Base-by-base conservation (phyloP, 1,140 invertebrate genomes). In the Drosophila ercepeae region DNA sequence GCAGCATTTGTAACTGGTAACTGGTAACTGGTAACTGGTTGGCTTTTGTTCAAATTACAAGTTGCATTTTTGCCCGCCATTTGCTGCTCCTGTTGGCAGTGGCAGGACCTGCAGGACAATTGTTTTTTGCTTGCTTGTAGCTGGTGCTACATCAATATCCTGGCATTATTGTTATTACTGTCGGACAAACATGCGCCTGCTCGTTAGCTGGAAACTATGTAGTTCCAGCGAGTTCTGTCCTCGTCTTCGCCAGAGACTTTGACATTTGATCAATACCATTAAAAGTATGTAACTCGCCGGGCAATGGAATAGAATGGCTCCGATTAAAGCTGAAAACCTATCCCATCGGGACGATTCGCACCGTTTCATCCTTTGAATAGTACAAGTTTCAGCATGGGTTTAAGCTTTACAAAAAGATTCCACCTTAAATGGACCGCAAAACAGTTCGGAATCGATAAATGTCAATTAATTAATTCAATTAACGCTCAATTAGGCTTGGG, bases 1-100 rank as follows among this genome's bases (percentile, higher is more conserved):
- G 53, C 27, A 54, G 52, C 75, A 39, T 74, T 65, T 73, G n/a
- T n/a, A n/a, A n/a, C n/a, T n/a, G n/a, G n/a, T n/a, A n/a, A n/a
- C n/a, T n/a, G n/a, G n/a, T n/a, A n/a, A n/a, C n/a, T n/a, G 2
- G 75, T 57, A 63, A 29, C 46, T 68, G 71, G 55, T 78, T 78
- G 64, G 49, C 63, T 72, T 75, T 79, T 79, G 75, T 86, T 68
- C 54, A 52, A 71, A 52, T 76, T 76, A 76, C 67, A 76, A 73
- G 71, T 69, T 76, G 73, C 53, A 76, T 73, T 86, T 64, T 75
- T 79, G 34, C 69, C 59, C 34, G 45, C 39, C 59, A 23, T 45
- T 70, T 46, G 46, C 49, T 65, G 2, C 18, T 32, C 34, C 52
- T 67, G 52, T 44, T 53, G 57, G 46, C 64, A 61, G 67, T 59